A percentile compares a stretch with the other conserved stretches of the same genome.
Conservation (phyloP, 2,888 invertebrate species). For the Caenorhabditis parvicauda region DNA sequence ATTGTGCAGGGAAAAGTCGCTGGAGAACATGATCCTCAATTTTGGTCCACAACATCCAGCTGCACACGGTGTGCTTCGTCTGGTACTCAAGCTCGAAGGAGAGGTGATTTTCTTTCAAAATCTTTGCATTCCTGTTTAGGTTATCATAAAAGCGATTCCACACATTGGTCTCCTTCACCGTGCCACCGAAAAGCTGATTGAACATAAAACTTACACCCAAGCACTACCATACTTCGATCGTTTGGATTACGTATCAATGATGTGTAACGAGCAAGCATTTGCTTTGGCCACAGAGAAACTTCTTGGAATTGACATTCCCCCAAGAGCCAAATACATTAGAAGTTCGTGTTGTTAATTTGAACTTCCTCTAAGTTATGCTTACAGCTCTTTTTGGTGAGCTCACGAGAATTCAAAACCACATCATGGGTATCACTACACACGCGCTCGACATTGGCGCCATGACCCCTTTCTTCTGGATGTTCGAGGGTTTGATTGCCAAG, state of each 20-base stretch:
- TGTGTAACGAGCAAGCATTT: conserved; percentile 97
- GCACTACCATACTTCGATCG: conserved; percentile 94
- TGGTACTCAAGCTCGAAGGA: conserved; percentile 81
- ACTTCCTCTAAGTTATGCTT: background rate
- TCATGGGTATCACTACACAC: conserved; percentile 94
- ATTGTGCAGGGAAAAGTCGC: conserved; percentile 72
- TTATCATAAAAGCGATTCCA: conserved; percentile 83
- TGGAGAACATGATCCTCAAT: conserved; percentile 82
- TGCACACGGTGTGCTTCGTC: conserved; percentile 84
- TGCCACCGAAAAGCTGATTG: conserved; percentile 94
- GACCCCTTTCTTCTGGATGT: conserved; percentile 98
- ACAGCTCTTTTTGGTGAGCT: conserved; percentile 89
- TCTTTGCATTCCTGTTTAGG: conserved; percentile 66
- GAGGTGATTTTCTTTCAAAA: conserved; percentile 68
- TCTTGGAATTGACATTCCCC: conserved; percentile 71
- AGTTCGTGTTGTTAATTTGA: conserved; percentile 68
- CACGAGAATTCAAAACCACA: conserved; percentile 91
- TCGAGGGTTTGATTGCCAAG: conserved; percentile 72
- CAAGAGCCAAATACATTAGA: conserved; percentile 91
- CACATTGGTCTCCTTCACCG: conserved; percentile 95
- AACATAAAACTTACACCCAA: conserved; percentile 93
- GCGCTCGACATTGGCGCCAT: conserved; percentile 93
- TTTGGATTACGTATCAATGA: conserved; percentile 94
- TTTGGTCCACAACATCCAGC: conserved; percentile 94
- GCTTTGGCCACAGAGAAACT: conserved; percentile 93